Evolutionary conservation across 2,888 invertebrate genomes (phyloP), one percentile per base, ranked within the genome.

Genomic region (Harmothoe impar): DNA sequence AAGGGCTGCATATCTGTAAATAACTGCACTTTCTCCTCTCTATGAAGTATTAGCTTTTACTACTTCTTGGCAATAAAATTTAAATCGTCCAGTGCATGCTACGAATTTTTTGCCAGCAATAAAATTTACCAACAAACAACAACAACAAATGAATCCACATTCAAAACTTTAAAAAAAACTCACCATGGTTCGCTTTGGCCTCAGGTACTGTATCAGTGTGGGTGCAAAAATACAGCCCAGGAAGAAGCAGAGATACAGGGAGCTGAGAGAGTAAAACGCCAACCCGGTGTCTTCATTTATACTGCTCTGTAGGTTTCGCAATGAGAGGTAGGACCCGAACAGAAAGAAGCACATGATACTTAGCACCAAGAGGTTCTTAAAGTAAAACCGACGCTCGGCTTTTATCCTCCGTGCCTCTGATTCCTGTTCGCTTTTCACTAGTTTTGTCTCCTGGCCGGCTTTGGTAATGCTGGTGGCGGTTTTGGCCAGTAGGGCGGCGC

Each of bases 221-320:
- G 95, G 94, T 33, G 95, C 94, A 72, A 95, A 92, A 20, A 95
- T 92, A 91, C 95, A 95, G 23, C 95, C 94, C 25, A 95, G 43
- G 89, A 94, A 93, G 90, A 94, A 94, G n/a, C 93, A 92, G 10
- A 92, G 93, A 91, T 93, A 95, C 51, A 93, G 90, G 33, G 93
- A 92, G 33, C 95, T 94, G 29, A 95, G 93, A 0, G 95, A 94
- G 56, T 93, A 93, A 25, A 95, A 92, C 0, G 95, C 95, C 12
- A 95, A 92, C 7, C 95, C 95, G 17, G 93, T 94, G 33, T 94
- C 93, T 52, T 93, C 92, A 91, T 95, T 95, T 68, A 95, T 89
- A 90, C 95, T 95, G 91, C 95, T 95, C 92, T 95, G 95, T 17
- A 95, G 93, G 91, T 95, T 95, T 23, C 95, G 91, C 33, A 95